A percentile compares a stretch with the other conserved stretches of the same genome.
Evolutionary conservation across 2,888 invertebrate species (phyloP).

Genomic region (Eupithecia vulgata): DNA sequence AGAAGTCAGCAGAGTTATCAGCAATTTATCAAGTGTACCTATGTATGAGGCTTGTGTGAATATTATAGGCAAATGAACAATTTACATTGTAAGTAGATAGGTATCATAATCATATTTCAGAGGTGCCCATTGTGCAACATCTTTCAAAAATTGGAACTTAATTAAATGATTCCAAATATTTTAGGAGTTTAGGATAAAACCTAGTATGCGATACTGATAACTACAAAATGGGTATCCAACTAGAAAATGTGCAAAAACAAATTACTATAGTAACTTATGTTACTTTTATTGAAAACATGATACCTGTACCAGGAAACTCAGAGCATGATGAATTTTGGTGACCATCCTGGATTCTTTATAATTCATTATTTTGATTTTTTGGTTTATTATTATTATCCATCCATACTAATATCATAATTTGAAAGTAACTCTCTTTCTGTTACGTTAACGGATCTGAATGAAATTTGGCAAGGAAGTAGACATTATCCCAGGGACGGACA

Average conservation of each 20-base stretch:
- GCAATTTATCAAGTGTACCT: slow-evolving; percentile 37
- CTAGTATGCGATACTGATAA: background rate
- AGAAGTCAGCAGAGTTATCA: slow-evolving; percentile 44
- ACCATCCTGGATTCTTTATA: background rate
- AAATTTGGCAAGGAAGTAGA: too few species aligned
- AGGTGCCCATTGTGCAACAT: background rate
- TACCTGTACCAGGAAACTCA: background rate
- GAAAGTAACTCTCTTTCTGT: too few species aligned
- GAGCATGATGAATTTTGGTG: background rate
- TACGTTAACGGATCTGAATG: too few species aligned
- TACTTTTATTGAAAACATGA: background rate
- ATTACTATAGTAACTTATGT: background rate
- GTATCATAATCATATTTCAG: background rate
- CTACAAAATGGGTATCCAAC: background rate
- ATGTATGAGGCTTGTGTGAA: slow-evolving; percentile 16
- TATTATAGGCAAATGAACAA: slow-evolving; percentile 25
- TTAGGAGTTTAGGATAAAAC: background rate
- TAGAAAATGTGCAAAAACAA: background rate
- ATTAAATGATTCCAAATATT: background rate
- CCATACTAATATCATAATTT: too few species aligned
- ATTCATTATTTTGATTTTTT: background rate
- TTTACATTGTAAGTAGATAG: background rate
- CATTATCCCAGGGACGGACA: too few species aligned
- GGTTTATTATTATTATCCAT: background rate
- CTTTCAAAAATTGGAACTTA: background rate